Percentiles rank a stretch among this genome's conserved stretches.
phyloP scores from a whole-genome alignment of 2,888 invertebrate species.

The Cephus runcator region DNA sequence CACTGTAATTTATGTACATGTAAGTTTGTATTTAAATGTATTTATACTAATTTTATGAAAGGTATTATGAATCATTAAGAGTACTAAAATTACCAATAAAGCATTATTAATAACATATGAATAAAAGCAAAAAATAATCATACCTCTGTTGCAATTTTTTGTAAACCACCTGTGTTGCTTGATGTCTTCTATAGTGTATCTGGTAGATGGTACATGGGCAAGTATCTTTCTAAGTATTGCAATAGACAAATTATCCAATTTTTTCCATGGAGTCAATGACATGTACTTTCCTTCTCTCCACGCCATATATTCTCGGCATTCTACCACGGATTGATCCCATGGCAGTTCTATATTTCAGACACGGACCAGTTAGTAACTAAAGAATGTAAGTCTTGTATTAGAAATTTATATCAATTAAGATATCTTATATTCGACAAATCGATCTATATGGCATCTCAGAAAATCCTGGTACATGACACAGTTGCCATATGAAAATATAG shows the following conservation, averaged over 20 bases:
- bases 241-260: conserved; percentile 79
- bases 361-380: conserved; percentile 52
- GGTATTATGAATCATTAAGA: background rate
- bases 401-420: conserved; percentile 16
- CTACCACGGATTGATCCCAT: conserved; percentile 86
- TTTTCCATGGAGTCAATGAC: conserved; percentile 80
- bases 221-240: conserved; percentile 83
- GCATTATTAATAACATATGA: conserved; percentile 1
- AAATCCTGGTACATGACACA: background rate
- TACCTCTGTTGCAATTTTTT: conserved; percentile 46
- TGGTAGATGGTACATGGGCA: conserved; percentile 72
- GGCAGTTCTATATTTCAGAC: conserved; percentile 80
- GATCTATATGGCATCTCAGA: background rate
- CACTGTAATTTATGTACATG: background rate
- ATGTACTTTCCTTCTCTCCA: conserved; percentile 80
- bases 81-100: background rate
- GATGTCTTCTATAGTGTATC: conserved; percentile 77
- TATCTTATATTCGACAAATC: background rate
- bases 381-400: conserved; percentile 46
- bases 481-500: background rate
- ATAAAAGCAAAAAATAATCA: conserved; percentile 2
- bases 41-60: background rate
- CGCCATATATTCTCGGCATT: conserved; percentile 77
- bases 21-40: background rate
- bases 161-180: conserved; percentile 80